Evolutionary conservation across 2,797 vertebrate species (phyloP), one percentile per base, ranked within the genome.

Genomic region (Oophaga sylvatica): DNA sequence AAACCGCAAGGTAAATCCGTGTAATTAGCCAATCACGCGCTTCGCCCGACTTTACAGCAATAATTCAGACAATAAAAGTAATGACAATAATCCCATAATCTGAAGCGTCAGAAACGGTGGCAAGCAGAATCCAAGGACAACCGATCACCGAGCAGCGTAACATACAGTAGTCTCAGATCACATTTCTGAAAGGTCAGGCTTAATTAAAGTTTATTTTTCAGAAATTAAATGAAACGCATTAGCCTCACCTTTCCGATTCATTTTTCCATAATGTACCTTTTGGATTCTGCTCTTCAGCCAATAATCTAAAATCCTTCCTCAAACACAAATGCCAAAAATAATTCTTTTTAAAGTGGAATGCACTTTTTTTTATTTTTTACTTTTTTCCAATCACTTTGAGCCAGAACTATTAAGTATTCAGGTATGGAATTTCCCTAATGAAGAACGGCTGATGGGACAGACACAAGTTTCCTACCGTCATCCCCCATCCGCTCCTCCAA

Each of bases 361-460:
- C 19, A 67, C 35, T 5, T 29, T 80, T 84, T 35, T 84, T 71
- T 60, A 35, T 60, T 26, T 84, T 73, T 35, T 19, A 10, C 29
- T 77, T 81, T 76, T 62, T 85, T 75, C 70, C 78, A 67, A 65
- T 79, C 19, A 70, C 57, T 29, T 68, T 57, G 41, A 80, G 87
- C 79, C 78, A 81, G 86, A 82, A 65, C 65, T 29, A 85, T 81
- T 31, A 81, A 80, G 17, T 17, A 67, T 88, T 81, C 83, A 86
- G 70, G 70, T 76, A 84, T 75, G 83, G 83, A 88, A 85, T 81
- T 85, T 85, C 77, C 59, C 77, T 75, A 85, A 88, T 85, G 78
- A 81, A 85, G 59, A 88, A 73, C 78, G 86, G 70, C 26, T 79
- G 86, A 83, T 83, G 59, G 70, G 60, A 45, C 70, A 84, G 70